phyloP scores from a whole-genome alignment of 2,797 vertebrate species.

The Hafferia zeledoni region DNA sequence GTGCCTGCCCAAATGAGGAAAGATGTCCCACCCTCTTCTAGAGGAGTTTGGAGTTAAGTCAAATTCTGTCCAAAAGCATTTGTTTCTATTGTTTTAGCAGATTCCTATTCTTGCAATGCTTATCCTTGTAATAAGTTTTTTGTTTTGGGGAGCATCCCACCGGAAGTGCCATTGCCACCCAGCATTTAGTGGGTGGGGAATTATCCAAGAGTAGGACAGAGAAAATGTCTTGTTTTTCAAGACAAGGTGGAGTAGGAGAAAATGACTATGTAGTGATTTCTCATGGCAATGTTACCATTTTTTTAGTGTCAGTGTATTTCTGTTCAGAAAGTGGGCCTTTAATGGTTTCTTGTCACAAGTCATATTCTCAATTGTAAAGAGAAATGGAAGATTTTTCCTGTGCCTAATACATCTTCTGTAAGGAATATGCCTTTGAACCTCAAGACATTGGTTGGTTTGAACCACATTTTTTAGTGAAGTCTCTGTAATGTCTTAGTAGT shows the following conservation, averaged over 20 bases:
- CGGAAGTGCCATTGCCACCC: background rate
- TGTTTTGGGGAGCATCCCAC: background rate
- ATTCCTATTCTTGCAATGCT: background rate
- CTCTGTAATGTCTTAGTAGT: background rate
- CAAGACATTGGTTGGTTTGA: background rate
- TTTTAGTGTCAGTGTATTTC: background rate
- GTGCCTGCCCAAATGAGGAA: background rate
- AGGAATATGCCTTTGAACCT: background rate
- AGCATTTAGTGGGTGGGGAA: background rate
- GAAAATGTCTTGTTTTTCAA: background rate
- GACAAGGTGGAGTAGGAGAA: background rate
- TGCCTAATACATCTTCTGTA: background rate
- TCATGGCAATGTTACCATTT: background rate
- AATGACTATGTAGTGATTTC: background rate
- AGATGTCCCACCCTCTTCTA: background rate
- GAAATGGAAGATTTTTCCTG: fast-evolving
- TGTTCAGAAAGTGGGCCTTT: background rate
- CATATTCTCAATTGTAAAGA: background rate
- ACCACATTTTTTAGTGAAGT: background rate
- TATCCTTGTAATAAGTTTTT: background rate
- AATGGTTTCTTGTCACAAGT: background rate
- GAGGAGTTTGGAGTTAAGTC: background rate
- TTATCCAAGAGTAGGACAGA: background rate
- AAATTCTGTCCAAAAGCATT: background rate
- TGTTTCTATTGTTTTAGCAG: slow-evolving; percentile 1